Base-by-base conservation (phyloP, 2,113 vertebrate species). In the Oryzias javanicus region DNA sequence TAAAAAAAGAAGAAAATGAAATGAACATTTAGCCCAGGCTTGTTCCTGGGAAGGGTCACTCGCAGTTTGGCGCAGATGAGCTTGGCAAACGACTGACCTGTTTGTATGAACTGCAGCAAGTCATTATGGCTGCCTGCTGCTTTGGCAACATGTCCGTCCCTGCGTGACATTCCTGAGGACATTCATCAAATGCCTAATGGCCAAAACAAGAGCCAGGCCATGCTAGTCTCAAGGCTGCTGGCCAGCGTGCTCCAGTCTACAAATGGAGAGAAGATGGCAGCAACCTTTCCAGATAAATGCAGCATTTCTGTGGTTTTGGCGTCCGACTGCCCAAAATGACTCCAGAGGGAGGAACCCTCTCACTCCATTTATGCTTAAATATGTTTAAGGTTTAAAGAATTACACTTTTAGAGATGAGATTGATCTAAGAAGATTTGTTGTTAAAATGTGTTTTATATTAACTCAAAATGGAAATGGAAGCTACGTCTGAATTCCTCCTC, bases 161-260 rank as follows among this genome's bases (percentile, higher is more conserved):
- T 60, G 59, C 64, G 73, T 72, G 70, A 57, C 14, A 40, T 72
- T 76, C 62, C 61, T 22, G 18, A 64, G 58, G 69, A 80, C 76
- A 78, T 82, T 78, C 63, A 85, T 86, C 78, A 81, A 72, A 53
- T 49, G 67, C 65, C 57, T 85, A 86, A 88, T 82, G 70, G 77
- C 76, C 73, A 78, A 80, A 83, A 70, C 65, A 53, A 59, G 44
- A 60, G 49, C 69, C 65, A 67, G 68, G 70, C 61, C 60, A 55
- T 54, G 47, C 49, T 76, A 18, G 60, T 55, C 61, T 73, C 8
- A 12, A 79, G 65, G 62, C 40, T 55, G 72, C 60, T 68, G 68
- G 76, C 76, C 49, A 80, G 70, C 48, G n/a, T 40, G 51, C 48
- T 64, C 35, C 17, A 16, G 18, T 41, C 41, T 75, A 47, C 76